Conservation (phyloP, 2,797 vertebrate species). For the Oryzias dopingdopingensis region DNA sequence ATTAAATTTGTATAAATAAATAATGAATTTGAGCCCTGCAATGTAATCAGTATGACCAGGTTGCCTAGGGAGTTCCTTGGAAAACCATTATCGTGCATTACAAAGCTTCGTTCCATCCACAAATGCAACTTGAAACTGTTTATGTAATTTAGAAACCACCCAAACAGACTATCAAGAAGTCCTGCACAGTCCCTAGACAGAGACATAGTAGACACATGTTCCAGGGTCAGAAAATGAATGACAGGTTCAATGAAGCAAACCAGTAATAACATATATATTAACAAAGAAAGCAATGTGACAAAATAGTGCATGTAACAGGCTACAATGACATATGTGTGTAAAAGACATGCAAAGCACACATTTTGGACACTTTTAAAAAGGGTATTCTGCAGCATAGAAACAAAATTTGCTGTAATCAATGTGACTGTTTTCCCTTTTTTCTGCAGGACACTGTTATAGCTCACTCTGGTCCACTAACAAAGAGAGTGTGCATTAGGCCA, state of each 20-base stretch:
- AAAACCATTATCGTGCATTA: neutral
- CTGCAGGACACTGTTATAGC: too few relatives aligned
- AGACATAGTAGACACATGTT: neutral
- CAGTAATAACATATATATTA: neutral
- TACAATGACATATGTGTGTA: too few relatives aligned
- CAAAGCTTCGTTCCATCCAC: neutral
- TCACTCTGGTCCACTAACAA: too few relatives aligned
- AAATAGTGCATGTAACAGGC: too few relatives aligned
- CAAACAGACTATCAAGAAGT: neutral
- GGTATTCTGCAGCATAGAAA: too few relatives aligned
- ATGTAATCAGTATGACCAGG: neutral
- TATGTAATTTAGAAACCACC: neutral
- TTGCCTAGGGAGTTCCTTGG: neutral
- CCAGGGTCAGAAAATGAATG: neutral
- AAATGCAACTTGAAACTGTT: neutral
- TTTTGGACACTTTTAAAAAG: too few relatives aligned
- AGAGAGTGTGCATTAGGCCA: too few relatives aligned
- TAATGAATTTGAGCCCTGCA: too few relatives aligned
- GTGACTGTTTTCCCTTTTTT: too few relatives aligned
- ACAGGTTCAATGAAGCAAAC: neutral
- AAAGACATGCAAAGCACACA: too few relatives aligned
- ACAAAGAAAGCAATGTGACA: too few relatives aligned
- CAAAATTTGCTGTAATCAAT: too few relatives aligned
- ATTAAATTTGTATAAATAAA: neutral
- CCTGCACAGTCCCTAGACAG: neutral